phyloP scores from a whole-genome alignment of 2,888 invertebrate genomes.

The Atrina japonica region DNA sequence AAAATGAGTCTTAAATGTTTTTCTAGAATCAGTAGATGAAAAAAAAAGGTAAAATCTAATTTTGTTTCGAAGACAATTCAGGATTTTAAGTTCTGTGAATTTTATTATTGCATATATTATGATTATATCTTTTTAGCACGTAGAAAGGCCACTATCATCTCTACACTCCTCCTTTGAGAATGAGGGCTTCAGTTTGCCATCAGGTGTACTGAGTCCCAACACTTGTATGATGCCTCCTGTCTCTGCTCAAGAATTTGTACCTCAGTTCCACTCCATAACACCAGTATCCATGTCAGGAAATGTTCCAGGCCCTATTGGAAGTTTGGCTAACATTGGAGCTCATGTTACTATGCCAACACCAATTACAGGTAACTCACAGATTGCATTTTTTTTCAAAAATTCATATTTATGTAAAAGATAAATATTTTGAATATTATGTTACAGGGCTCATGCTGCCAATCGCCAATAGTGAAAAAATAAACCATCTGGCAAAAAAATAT shows the following conservation, averaged over 20 bases:
- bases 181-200: conserved; percentile 75
- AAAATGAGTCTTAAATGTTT: too few relatives aligned
- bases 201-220: conserved; percentile 73
- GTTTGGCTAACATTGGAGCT: conserved; percentile 9
- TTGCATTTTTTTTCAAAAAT: neutral
- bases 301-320: conserved; percentile 28
- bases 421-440: too few relatives aligned
- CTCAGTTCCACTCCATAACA: conserved; percentile 52
- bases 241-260: conserved; percentile 60
- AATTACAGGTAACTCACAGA: conserved; percentile 27
- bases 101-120: too few relatives aligned
- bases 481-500: too few relatives aligned
- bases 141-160: conserved; percentile 57
- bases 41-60: too few relatives aligned
- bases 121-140: conserved; percentile 44
- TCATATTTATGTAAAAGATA: too few relatives aligned
- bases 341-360: conserved; percentile 24
- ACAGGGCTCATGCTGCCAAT: too few relatives aligned
- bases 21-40: too few relatives aligned
- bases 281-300: conserved; percentile 57
- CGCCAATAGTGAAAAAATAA: too few relatives aligned
- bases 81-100: too few relatives aligned
- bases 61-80: too few relatives aligned
- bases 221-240: conserved; percentile 63
- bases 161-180: conserved; percentile 80